Evolutionary conservation across 2,888 invertebrate species (phyloP).

Genomic region (Ptychoptera contaminata): DNA sequence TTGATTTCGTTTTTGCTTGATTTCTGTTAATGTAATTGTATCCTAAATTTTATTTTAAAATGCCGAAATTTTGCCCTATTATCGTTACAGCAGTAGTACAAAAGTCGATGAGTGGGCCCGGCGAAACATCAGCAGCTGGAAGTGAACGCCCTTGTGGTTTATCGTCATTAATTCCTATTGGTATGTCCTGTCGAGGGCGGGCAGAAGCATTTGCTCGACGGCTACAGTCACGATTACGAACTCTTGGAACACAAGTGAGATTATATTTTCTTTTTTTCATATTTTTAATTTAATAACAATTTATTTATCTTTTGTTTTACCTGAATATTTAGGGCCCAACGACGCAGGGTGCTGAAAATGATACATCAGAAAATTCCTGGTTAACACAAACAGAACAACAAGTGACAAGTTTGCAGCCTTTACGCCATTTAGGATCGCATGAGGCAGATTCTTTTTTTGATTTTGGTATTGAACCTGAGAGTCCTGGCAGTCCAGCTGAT

Average conservation of each 20-base stretch:
- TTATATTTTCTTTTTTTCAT: too few relatives aligned
- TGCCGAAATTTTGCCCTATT: too few relatives aligned
- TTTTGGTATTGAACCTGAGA: constrained; percentile 47
- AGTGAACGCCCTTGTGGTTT: constrained; percentile 49
- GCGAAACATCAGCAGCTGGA: constrained; percentile 15
- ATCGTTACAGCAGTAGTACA: too few relatives aligned
- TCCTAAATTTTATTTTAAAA: too few relatives aligned
- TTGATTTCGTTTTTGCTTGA: too few relatives aligned
- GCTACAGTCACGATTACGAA: constrained; percentile 56
- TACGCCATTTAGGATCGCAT: constrained; percentile 26
- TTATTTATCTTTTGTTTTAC: constrained; percentile 9
- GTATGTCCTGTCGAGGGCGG: constrained; percentile 61
- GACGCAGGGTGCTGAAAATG: constrained; percentile 23
- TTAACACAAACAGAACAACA: constrained; percentile 23
- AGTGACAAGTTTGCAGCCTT: constrained; percentile 35
- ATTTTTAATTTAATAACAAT: neutral
- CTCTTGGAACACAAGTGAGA: constrained; percentile 41
- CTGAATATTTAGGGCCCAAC: constrained; percentile 15
- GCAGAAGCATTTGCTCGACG: constrained; percentile 69
- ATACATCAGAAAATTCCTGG: constrained; percentile 24
- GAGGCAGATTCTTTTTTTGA: constrained; percentile 46
- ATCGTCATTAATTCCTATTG: constrained; percentile 45
- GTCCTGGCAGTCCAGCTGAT: constrained; percentile 54
- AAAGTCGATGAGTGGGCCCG: constrained; percentile 2
- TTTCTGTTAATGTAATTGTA: too few relatives aligned